These are phyloP conservation scores for Xenops minutus DNA, from an alignment of 2,797 vertebrate species.

Conservation along the genomic window DNA sequence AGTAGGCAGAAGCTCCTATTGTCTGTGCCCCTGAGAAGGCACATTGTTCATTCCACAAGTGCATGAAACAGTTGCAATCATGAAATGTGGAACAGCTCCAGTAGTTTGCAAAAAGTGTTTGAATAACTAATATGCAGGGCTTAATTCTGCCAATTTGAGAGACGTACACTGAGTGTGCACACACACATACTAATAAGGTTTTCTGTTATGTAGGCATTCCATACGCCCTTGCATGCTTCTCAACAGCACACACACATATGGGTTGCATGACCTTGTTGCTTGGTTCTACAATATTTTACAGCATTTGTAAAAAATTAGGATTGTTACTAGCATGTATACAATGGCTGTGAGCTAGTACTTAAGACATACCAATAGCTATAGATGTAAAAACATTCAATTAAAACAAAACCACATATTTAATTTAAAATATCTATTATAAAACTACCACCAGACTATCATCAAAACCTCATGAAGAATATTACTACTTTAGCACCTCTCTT, in stretches of 20 bases:
- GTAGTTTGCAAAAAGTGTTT: not conserved
- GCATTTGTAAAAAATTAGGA: not conserved
- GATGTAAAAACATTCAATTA: not conserved
- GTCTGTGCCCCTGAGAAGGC: not conserved
- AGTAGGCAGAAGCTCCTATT: not conserved
- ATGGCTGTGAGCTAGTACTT: not conserved
- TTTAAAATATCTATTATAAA: not conserved
- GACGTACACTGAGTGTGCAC: not conserved
- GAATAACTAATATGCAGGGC: not conserved
- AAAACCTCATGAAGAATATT: not conserved
- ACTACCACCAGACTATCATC: not conserved
- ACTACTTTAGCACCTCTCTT: not conserved
- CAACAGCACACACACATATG: not conserved
- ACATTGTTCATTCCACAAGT: not conserved
- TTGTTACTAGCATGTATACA: not conserved
- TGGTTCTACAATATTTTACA: not conserved
- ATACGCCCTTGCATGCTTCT: accelerated
- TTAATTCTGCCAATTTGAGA: not conserved
- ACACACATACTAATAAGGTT: not conserved
- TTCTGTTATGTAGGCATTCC: not conserved
- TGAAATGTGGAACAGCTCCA: not conserved
- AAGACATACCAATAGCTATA: not conserved
- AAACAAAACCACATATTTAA: not conserved
- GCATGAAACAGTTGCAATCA: not conserved
- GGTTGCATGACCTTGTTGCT: not conserved